These are phyloP conservation scores for Eupelmus urozonus DNA, from an alignment of 2,888 invertebrate genomes.

Conservation along the genomic window DNA sequence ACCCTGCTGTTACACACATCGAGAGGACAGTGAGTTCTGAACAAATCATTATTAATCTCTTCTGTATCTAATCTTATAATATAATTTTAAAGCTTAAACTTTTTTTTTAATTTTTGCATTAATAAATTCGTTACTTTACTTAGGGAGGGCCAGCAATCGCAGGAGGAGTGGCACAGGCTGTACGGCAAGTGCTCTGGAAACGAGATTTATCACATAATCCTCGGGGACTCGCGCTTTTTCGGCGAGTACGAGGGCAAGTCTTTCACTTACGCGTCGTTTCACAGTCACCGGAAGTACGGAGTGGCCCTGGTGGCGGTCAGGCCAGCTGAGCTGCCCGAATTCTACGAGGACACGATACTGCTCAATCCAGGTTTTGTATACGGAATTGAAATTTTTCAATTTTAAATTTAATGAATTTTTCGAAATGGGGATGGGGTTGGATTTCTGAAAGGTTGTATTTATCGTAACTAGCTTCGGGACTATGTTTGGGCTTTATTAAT, in stretches of 20 bases:
- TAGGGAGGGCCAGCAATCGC: slow-evolving; percentile 95
- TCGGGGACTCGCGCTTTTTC: slow-evolving; percentile 97
- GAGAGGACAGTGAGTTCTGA: slow-evolving; percentile 93
- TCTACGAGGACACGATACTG: slow-evolving; percentile 96
- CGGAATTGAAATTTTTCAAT: too few species aligned
- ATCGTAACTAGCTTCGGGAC: too few species aligned
- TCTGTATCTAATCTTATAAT: too few species aligned
- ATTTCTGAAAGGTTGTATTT: too few species aligned
- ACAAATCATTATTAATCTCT: too few species aligned
- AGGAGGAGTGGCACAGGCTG: slow-evolving; percentile 98
- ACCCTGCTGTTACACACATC: slow-evolving; percentile 97
- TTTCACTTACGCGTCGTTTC: slow-evolving; percentile 99
- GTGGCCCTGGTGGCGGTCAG: slow-evolving; percentile 97
- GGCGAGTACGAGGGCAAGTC: slow-evolving; percentile 99
- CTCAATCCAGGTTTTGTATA: slow-evolving; percentile 92
- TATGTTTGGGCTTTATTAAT: too few species aligned
- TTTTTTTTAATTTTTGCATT: too few species aligned
- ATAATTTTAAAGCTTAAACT: too few species aligned
- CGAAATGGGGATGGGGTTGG: too few species aligned
- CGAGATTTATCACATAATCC: slow-evolving; percentile 98
- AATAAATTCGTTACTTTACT: too few species aligned
- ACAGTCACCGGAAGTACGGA: slow-evolving; percentile 99
- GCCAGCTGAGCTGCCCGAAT: slow-evolving; percentile 93
- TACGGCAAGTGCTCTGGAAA: slow-evolving; percentile 99
- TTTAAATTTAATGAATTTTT: too few species aligned